Conservation (phyloP, 2,888 invertebrate species). For the Folsomia candida region DNA sequence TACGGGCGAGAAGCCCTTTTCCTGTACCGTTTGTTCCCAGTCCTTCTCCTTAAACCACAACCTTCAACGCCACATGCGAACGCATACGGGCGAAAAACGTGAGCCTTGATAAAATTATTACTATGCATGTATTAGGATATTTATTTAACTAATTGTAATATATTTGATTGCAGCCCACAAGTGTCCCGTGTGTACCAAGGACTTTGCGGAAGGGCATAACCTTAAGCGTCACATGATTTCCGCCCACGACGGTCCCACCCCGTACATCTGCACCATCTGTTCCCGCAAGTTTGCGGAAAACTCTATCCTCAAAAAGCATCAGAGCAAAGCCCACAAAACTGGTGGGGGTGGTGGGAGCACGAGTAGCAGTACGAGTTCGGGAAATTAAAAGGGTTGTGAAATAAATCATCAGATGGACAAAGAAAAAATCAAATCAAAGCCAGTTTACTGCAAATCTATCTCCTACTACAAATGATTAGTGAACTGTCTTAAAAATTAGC, state of each 20-base stretch:
- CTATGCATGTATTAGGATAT: too few relatives aligned
- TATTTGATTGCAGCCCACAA: too few relatives aligned
- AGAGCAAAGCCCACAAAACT: background rate
- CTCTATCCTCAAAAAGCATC: constrained; percentile 15
- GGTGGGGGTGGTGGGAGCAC: background rate
- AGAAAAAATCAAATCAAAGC: too few relatives aligned
- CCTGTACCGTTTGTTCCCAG: background rate
- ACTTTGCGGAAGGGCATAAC: constrained; percentile 13
- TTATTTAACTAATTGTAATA: too few relatives aligned
- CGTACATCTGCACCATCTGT: constrained; percentile 10
- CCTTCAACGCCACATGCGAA: constrained; percentile 9
- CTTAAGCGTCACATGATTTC: constrained; percentile 11
- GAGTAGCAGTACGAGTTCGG: background rate
- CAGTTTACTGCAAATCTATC: too few relatives aligned
- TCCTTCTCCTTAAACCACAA: constrained; percentile 7
- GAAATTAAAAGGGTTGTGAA: too few relatives aligned
- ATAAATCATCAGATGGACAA: too few relatives aligned
- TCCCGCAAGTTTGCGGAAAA: constrained; percentile 9
- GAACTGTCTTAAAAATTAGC: too few relatives aligned
- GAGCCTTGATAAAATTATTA: too few relatives aligned
- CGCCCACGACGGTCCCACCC: constrained; percentile 13
- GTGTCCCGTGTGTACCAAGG: constrained; percentile 5
- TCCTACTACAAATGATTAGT: too few relatives aligned
- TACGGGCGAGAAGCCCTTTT: constrained; percentile 1
- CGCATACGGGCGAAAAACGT: background rate